phyloP scores from a whole-genome alignment of 2,888 invertebrate genomes.

The Nephrotoma appendiculata region DNA sequence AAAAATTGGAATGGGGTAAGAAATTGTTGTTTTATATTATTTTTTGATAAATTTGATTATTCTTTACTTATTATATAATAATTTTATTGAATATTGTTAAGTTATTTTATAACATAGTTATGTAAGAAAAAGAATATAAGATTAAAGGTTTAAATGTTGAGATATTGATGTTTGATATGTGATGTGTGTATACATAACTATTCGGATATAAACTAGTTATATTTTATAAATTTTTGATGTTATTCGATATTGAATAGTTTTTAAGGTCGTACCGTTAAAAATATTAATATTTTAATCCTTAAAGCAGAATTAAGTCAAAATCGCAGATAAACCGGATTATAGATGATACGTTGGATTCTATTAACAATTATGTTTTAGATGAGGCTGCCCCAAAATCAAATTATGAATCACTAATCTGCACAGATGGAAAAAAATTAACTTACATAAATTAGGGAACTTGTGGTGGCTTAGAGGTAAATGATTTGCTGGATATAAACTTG shows the following conservation, averaged over 20 bases:
- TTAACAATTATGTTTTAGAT: no score
- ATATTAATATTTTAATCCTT: no score
- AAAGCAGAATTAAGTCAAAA: no score
- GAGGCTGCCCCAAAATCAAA: neutral
- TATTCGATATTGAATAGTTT: no score
- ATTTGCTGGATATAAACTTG: neutral
- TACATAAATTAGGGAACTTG: neutral
- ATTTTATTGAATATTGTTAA: neutral
- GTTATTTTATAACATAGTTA: neutral
- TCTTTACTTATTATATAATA: neutral
- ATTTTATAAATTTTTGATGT: no score
- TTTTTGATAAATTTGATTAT: neutral
- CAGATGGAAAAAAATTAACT: neutral
- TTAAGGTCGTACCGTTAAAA: no score
- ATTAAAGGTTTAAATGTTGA: neutral
- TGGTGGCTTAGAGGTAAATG: neutral
- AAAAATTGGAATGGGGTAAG: constrained; percentile 17
- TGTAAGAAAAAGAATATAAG: neutral
- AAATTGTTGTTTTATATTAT: neutral
- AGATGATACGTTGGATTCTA: no score
- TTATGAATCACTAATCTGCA: neutral
- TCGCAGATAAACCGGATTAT: no score
- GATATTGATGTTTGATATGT: neutral
- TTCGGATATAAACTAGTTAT: no score
- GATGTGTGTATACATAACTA: neutral